These are phyloP conservation scores for Alitta virens DNA, from an alignment of 2,888 invertebrate species.

Conservation along the genomic window DNA sequence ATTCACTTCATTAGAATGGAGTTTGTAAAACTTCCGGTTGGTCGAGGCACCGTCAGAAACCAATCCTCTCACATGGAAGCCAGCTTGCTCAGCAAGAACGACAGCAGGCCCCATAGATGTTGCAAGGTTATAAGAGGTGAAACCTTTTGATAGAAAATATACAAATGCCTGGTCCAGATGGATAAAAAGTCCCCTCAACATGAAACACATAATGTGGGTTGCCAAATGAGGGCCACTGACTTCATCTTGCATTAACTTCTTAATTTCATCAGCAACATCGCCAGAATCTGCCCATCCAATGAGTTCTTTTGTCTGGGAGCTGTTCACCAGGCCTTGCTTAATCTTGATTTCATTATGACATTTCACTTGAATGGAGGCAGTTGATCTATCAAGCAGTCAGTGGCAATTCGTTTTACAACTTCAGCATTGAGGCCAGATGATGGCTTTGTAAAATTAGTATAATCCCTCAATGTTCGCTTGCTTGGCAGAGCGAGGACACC, in stretches of 20 bases:
- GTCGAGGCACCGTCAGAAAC: neutral
- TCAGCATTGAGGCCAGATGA: no score
- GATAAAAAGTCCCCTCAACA: neutral
- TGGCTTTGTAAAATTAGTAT: neutral
- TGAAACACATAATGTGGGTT: neutral
- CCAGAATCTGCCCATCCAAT: neutral
- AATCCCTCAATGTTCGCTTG: neutral
- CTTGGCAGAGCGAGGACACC: neutral
- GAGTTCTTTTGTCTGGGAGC: neutral
- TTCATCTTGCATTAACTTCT: neutral
- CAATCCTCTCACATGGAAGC: neutral
- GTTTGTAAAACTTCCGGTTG: neutral
- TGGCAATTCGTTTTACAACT: no score
- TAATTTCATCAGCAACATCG: neutral
- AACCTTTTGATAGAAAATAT: neutral
- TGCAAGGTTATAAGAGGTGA: neutral
- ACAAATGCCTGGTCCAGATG: neutral
- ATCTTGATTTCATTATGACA: neutral
- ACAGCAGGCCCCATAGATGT: neutral
- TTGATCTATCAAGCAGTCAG: no score
- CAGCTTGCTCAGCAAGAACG: neutral
- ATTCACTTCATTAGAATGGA: neutral
- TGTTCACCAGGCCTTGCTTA: neutral
- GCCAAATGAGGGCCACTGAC: neutral
- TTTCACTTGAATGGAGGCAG: neutral